Percentiles rank a stretch among this genome's conserved stretches.
These are phyloP conservation scores for Thereva unica DNA, from an alignment of 2,888 invertebrate species.

Conservation along the genomic window DNA sequence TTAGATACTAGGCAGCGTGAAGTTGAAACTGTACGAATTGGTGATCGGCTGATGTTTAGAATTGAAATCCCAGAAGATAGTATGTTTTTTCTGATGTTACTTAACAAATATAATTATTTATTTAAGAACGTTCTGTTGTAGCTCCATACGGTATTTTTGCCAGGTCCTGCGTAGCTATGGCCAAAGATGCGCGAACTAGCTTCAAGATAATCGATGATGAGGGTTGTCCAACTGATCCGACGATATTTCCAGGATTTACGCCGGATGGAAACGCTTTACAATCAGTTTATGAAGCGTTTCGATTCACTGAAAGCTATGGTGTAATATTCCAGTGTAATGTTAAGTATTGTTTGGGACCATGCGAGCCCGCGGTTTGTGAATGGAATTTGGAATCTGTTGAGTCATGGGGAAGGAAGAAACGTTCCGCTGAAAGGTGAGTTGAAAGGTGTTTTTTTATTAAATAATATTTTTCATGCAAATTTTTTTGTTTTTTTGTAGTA, in stretches of 20 bases:
- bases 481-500: slow-evolving; percentile 52
- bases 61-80: slow-evolving; percentile 96
- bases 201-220: slow-evolving; percentile 96
- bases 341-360: slow-evolving; percentile 92
- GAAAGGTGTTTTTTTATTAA: not conserved
- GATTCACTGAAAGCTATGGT: slow-evolving; percentile 94
- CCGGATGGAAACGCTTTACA: slow-evolving; percentile 90
- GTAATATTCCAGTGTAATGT: slow-evolving; percentile 98
- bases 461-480: not conserved
- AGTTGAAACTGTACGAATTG: slow-evolving; percentile 92
- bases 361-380: slow-evolving; percentile 90
- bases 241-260: slow-evolving; percentile 90
- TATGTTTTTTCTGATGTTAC: slow-evolving; percentile 60
- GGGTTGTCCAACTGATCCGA: slow-evolving; percentile 91
- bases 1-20: slow-evolving; percentile 83
- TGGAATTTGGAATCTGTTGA: slow-evolving; percentile 89
- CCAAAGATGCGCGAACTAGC: slow-evolving; percentile 93
- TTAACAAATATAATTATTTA: not conserved
- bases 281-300: slow-evolving; percentile 91
- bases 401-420: slow-evolving; percentile 88
- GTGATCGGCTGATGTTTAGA: slow-evolving; percentile 91
- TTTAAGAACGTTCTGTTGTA: slow-evolving; percentile 56
- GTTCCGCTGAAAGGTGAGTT: slow-evolving; percentile 63
- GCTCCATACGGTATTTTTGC: slow-evolving; percentile 96
- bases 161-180: slow-evolving; percentile 95